Percentiles rank a stretch among this genome's conserved stretches.
These are phyloP conservation scores for Netelia fuscicornis DNA, from an alignment of 2,888 invertebrate genomes.

Conservation along the genomic window DNA sequence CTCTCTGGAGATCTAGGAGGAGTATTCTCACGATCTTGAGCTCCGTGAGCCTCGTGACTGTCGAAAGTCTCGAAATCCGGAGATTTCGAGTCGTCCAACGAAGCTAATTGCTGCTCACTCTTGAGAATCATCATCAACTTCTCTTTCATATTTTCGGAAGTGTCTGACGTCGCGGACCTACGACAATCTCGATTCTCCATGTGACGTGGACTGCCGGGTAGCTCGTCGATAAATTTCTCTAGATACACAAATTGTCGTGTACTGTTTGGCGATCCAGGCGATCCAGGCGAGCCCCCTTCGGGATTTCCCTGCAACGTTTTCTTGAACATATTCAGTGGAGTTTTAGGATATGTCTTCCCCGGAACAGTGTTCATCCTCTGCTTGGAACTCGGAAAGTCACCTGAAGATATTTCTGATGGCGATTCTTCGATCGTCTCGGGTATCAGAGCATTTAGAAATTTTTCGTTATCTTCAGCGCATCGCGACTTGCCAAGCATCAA, in stretches of 20 bases:
- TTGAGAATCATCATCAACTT: conserved; percentile 3
- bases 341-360: conserved; percentile 68
- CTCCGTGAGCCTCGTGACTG: conserved; percentile 44
- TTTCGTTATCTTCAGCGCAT: conserved; percentile 12
- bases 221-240: conserved; percentile 47
- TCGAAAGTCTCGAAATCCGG: conserved; percentile 54
- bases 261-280: conserved; percentile 45
- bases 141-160: conserved; percentile 6
- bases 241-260: conserved; percentile 43
- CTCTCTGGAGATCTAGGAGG: neutral
- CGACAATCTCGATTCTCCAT: neutral
- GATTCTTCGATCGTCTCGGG: conserved; percentile 46
- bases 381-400: neutral
- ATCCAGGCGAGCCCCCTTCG: conserved; percentile 26
- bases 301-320: conserved; percentile 11
- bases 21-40: neutral
- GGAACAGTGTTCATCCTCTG: neutral
- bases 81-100: conserved; percentile 25
- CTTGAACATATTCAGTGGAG: conserved; percentile 64
- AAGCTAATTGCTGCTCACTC: conserved; percentile 48
- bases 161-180: neutral
- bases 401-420: neutral
- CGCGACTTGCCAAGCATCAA: conserved; percentile 24
- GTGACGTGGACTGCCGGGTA: conserved; percentile 6
- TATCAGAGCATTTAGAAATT: neutral